These are phyloP conservation scores for Isoperla grammatica DNA, from an alignment of 2,888 invertebrate genomes.

Conservation along the genomic window DNA sequence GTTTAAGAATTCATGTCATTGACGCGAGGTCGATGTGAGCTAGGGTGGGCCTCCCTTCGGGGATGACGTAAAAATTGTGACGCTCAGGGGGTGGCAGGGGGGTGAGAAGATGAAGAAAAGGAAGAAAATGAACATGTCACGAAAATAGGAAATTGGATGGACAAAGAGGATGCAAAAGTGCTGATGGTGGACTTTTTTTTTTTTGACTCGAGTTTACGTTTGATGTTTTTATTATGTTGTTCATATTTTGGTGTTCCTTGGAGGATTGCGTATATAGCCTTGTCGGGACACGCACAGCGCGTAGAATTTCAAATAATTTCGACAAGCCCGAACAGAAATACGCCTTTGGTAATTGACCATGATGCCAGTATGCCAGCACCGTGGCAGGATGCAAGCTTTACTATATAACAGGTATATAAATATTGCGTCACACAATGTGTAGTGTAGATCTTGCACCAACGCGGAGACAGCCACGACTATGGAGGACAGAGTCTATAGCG, in stretches of 20 bases:
- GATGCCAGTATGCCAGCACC: too few species aligned
- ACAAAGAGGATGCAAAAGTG: slow-evolving; percentile 10
- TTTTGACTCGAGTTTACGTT: neutral
- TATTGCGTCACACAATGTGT: too few species aligned
- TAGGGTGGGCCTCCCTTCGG: slow-evolving; percentile 10
- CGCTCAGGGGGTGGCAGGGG: neutral
- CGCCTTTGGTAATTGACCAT: too few species aligned
- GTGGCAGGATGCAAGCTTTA: too few species aligned
- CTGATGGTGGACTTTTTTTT: slow-evolving; percentile 10
- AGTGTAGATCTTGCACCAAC: too few species aligned
- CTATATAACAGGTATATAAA: too few species aligned
- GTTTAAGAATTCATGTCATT: slow-evolving; percentile 38
- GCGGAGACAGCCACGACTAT: too few species aligned
- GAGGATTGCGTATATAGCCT: neutral
- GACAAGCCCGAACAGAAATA: too few species aligned
- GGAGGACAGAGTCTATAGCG: too few species aligned
- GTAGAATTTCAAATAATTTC: too few species aligned
- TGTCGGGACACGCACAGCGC: neutral
- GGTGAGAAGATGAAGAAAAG: too few species aligned
- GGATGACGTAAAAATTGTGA: slow-evolving; percentile 18
- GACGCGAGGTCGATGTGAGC: slow-evolving; percentile 23
- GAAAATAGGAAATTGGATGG: slow-evolving; percentile 10
- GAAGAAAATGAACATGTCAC: slow-evolving; percentile 9
- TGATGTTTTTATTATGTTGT: too few species aligned
- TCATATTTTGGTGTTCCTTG: neutral